Conservation (phyloP, 2,113 vertebrate genomes). For the Chionodraco myersi region DNA sequence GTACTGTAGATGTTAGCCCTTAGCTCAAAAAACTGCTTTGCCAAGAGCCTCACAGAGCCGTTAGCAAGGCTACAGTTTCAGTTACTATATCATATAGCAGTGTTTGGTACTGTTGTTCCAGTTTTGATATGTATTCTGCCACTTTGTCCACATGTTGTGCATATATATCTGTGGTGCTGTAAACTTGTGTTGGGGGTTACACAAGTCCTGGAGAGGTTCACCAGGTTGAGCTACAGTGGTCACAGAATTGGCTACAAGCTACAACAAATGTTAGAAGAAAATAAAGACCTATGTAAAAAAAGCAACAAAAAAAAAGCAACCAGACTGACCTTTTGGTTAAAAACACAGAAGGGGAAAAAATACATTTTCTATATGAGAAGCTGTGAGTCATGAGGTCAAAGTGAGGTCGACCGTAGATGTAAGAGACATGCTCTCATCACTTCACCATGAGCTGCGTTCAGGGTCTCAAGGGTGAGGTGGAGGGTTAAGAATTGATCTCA, state of each 20-base stretch:
- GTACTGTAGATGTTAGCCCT: neutral
- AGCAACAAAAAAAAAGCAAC: neutral
- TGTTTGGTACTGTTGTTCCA: no score
- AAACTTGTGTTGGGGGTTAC: neutral
- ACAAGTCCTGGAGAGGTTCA: neutral
- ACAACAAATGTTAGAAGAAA: neutral
- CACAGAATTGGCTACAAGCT: neutral
- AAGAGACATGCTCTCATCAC: conserved; percentile 23
- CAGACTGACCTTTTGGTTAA: conserved; percentile 3
- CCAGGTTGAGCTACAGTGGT: neutral
- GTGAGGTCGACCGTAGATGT: conserved; percentile 56
- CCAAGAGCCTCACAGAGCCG: neutral
- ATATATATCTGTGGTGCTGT: neutral
- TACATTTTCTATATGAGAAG: conserved; percentile 4
- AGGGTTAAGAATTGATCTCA: conserved; percentile 60
- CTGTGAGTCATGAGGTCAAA: conserved; percentile 26
- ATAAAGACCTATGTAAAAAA: neutral
- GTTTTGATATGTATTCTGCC: no score
- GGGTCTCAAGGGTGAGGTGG: conserved; percentile 40
- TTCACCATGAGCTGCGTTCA: conserved; percentile 20
- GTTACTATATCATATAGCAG: no score
- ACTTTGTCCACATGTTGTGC: neutral
- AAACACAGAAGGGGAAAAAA: neutral
- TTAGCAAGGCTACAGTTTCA: no score
- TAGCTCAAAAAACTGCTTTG: neutral